These are phyloP conservation scores for Hirudo medicinalis DNA, from an alignment of 1,140 invertebrate species.

Conservation along the genomic window DNA sequence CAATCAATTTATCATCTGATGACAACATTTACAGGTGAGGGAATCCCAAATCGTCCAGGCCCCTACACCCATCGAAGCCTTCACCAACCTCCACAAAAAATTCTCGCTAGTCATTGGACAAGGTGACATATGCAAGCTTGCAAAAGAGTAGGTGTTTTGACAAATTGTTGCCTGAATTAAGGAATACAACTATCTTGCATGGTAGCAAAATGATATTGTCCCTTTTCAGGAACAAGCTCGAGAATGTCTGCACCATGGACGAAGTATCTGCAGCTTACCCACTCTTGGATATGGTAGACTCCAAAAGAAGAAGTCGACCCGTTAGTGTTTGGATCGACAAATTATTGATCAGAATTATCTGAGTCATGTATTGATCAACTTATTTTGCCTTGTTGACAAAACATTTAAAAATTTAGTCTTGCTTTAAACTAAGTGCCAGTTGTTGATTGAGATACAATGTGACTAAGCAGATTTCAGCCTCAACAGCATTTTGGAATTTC, in stretches of 20 bases:
- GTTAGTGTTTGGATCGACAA: conserved; percentile 4
- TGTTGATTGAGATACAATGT: not conserved
- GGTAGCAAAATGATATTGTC: not conserved
- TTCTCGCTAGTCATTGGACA: conserved; percentile 39
- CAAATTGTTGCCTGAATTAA: not conserved
- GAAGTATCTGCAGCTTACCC: conserved; percentile 52
- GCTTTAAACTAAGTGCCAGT: too few relatives aligned
- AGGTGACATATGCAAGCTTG: conserved; percentile 48
- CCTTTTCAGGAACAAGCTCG: conserved; percentile 40
- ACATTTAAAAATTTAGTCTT: too few relatives aligned
- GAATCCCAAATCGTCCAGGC: conserved; percentile 39
- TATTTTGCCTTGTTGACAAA: too few relatives aligned
- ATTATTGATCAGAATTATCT: not conserved
- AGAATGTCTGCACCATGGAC: conserved; percentile 51
- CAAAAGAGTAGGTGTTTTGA: conserved; percentile 40
- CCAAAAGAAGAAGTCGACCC: conserved; percentile 43
- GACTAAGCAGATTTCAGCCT: not conserved
- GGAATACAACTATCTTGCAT: not conserved
- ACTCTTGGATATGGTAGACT: conserved; percentile 56
- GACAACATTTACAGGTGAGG: conserved; percentile 28
- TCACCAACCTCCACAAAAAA: conserved; percentile 35
- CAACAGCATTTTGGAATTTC: not conserved
- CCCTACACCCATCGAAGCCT: conserved; percentile 35
- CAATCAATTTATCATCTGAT: not conserved
- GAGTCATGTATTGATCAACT: too few relatives aligned